Evolutionary conservation across 2,888 invertebrate species (phyloP), one percentile per base, ranked within the genome.

Genomic region (Craniophora ligustri): DNA sequence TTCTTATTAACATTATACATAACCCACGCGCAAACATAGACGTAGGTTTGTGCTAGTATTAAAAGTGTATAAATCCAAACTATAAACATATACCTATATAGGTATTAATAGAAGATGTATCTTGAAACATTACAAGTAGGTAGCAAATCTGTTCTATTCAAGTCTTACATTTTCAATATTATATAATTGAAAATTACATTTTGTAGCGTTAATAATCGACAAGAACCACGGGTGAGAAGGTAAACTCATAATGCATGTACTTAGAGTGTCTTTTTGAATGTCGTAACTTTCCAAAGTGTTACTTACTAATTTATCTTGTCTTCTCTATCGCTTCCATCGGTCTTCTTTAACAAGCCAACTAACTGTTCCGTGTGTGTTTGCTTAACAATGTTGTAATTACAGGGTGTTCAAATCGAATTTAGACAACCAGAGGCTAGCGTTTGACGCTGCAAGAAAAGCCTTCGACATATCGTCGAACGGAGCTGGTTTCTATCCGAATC

Each of bases 391-490:
- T 54, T 70, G 36, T 59, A 56, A 61, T 83, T 88, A 61, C 92
- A 92, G 92, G 87, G 82, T 79, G 41, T 91, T 91, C 75, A 68
- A 80, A 75, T 65, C 79, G 16, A 85, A 87, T 74, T 55, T 85
- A 54, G 84, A 85, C 49, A 85, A 80, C 62, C 92, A 91, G 70
- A 82, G 69, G 49, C 75, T 85, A 64, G 92, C 92, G 39, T 80
- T 81, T 61, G 73, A 85, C 61, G 89, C 92, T 10, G 92, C 93
- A 26, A 84, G 77, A 48, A 90, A 88, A 76, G 91, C 93, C 31
- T 93, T 78, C 76, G 90, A 91, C 65, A 63, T 88, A 66, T 86
- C 92, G 8, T 84, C 86, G 58, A 88, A 88, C 72, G 80, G 82
- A 58, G 81, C 83, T 67, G 83, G 82, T 68, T 78, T 75, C 66